phyloP scores from a whole-genome alignment of 2,888 invertebrate species.

The Caenorhabditis auriculariae region DNA sequence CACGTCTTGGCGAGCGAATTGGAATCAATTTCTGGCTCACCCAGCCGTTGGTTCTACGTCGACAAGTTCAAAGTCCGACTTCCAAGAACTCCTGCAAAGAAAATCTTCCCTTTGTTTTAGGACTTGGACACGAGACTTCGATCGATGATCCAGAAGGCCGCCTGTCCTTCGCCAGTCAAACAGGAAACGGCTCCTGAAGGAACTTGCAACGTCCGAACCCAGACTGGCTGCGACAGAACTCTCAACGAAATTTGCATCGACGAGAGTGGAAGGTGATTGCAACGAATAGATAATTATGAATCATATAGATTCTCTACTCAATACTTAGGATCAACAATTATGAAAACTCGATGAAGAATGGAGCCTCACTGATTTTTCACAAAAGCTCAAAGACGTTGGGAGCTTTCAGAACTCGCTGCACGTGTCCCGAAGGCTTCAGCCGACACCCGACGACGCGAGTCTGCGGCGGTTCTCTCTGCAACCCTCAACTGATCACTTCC shows the following conservation, averaged over 20 bases:
- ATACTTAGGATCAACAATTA: too few relatives aligned
- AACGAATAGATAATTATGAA: not conserved
- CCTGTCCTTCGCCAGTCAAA: slow-evolving; percentile 52
- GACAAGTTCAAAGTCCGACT: slow-evolving; percentile 62
- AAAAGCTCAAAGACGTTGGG: too few relatives aligned
- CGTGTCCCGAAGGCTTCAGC: slow-evolving; percentile 57
- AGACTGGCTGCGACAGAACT: slow-evolving; percentile 61
- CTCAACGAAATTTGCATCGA: slow-evolving; percentile 56
- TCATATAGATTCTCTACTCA: not conserved
- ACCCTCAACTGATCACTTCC: slow-evolving; percentile 59
- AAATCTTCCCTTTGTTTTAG: slow-evolving; percentile 1
- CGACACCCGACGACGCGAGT: slow-evolving; percentile 60
- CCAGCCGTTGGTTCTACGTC: slow-evolving; percentile 62
- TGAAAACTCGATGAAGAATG: too few relatives aligned
- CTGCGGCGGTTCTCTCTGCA: slow-evolving; percentile 62
- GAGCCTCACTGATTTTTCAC: not conserved
- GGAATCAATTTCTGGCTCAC: slow-evolving; percentile 62
- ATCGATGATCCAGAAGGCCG: slow-evolving; percentile 62
- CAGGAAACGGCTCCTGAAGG: slow-evolving; percentile 31
- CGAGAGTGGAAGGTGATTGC: slow-evolving; percentile 23
- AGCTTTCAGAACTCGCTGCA: slow-evolving; percentile 37
- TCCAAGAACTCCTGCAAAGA: too few relatives aligned
- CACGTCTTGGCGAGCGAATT: slow-evolving; percentile 62
- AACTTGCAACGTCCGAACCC: slow-evolving; percentile 56
- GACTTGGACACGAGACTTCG: slow-evolving; percentile 62